Evolutionary conservation across 2,113 vertebrate species (phyloP).

Genomic region (Clarias gariepinus): DNA sequence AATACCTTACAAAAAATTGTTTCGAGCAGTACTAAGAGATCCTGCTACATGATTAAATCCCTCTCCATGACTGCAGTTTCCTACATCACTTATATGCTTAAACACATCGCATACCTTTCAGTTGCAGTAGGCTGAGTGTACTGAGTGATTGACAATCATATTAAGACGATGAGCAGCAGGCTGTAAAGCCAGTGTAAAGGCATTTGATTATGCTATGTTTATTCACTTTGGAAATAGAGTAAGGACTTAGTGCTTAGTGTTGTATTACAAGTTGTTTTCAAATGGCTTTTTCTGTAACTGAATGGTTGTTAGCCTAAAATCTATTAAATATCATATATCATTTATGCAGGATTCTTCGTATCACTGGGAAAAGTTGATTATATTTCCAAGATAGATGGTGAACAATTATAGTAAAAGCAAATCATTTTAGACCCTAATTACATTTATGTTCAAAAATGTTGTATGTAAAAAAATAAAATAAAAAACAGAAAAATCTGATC

Average conservation of each 20-base stretch:
- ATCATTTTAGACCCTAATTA: no score
- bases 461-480: no score
- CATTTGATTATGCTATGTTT: constrained; percentile 15
- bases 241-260: not conserved
- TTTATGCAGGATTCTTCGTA: not conserved
- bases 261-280: not conserved
- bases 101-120: not conserved
- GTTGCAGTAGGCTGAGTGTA: not conserved
- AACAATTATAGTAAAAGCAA: no score
- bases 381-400: not conserved
- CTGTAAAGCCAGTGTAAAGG: not conserved
- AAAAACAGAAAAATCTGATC: no score
- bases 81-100: not conserved
- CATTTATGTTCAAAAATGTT: no score
- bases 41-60: constrained; percentile 1
- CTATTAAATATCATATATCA: not conserved
- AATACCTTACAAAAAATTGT: not conserved
- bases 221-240: not conserved
- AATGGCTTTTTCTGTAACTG: not conserved
- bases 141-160: constrained; percentile 6
- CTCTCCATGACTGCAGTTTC: not conserved
- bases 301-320: constrained; percentile 1
- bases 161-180: not conserved
- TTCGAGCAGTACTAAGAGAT: not conserved
- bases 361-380: no score